A percentile compares a stretch with the other conserved stretches of the same genome.
Evolutionary conservation across 2,888 invertebrate species (phyloP).

Genomic region (Cylloceria caligata): DNA sequence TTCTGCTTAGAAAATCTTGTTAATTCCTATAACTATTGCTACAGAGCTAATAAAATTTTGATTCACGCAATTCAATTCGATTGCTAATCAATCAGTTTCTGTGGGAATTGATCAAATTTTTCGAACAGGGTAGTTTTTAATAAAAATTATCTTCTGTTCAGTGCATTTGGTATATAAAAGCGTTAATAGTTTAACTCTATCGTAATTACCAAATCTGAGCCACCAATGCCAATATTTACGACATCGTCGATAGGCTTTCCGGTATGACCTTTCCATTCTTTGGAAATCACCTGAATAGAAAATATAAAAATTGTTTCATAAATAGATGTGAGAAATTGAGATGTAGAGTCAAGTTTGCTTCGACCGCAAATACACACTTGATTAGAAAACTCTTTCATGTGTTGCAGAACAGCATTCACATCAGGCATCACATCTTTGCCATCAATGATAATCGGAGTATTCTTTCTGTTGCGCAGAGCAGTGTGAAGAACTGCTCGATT

Average conservation of each 20-base stretch:
- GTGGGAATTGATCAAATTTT: too few relatives aligned
- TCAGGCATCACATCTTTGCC: conserved; percentile 96
- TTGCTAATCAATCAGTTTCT: too few relatives aligned
- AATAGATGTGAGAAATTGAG: not conserved
- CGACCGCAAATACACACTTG: conserved; percentile 85
- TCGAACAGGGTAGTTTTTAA: too few relatives aligned
- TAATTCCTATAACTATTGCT: too few relatives aligned
- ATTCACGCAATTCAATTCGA: too few relatives aligned
- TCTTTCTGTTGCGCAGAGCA: conserved; percentile 95
- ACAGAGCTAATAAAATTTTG: too few relatives aligned
- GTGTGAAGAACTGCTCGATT: conserved; percentile 97
- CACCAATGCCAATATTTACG: conserved; percentile 99
- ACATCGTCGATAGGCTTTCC: conserved; percentile 98
- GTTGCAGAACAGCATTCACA: conserved; percentile 95
- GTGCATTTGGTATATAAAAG: too few relatives aligned
- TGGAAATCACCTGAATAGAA: conserved; percentile 77
- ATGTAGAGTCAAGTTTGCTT: not conserved
- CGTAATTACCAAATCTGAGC: conserved; percentile 93
- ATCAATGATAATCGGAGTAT: conserved; percentile 92
- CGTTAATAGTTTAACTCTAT: not conserved
- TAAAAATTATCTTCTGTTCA: too few relatives aligned
- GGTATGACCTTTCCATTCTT: conserved; percentile 86
- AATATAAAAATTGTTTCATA: conserved; percentile 22
- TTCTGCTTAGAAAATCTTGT: too few relatives aligned
- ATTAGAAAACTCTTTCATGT: conserved; percentile 97